Base-by-base conservation (phyloP, 2,888 invertebrate genomes). In the Cantharis flavilabris region DNA sequence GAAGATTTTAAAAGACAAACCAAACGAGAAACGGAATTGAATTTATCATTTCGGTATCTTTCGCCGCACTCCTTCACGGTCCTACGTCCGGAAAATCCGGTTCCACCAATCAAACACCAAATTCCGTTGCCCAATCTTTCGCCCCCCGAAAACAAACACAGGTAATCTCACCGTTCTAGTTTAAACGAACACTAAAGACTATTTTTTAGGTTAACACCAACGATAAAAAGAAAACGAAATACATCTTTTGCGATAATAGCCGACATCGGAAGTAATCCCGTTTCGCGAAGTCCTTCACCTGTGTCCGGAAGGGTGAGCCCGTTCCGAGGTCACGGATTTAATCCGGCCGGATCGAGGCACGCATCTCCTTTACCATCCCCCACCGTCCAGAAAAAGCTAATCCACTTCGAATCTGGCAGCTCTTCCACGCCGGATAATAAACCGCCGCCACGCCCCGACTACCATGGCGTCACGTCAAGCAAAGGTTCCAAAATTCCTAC, bases 161-260 rank as follows among this genome's bases (percentile, higher is more conserved):
- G 87, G 88, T 88, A 85, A 77, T 30, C 33, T 69, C 11, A 11
- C 20, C 70, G 10, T 69, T 16, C n/a, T 11, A 7, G 69, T n/a
- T 30, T 30, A 11, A 73, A 11, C 5, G 16, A 63, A 11, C 49
- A 33, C 67, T 23, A 49, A 49, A 20, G 62, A 14, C 2, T 3
- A 13, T 11, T 49, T 79, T 81, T 28, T 72, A 81, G 81, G 62
- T 75, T 81, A 76, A 85, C 86, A 11, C 87, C 87, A 64, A 83
- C 84, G 9, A 77, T 85, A 14, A 84, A 84, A 79, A 80, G 87
- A 62, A 83, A 85, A 71, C 86, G 85, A 73, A 87, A 88, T 76
- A 86, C 87, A 79, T 84, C 89, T 0, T 89, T 89, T 79, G 85
- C 89, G 2, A 88, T 89, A 71, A 87, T 89, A 75, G 88, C 88